Base-by-base conservation (phyloP, 1,140 invertebrate genomes). In the Penaeus indicus region DNA sequence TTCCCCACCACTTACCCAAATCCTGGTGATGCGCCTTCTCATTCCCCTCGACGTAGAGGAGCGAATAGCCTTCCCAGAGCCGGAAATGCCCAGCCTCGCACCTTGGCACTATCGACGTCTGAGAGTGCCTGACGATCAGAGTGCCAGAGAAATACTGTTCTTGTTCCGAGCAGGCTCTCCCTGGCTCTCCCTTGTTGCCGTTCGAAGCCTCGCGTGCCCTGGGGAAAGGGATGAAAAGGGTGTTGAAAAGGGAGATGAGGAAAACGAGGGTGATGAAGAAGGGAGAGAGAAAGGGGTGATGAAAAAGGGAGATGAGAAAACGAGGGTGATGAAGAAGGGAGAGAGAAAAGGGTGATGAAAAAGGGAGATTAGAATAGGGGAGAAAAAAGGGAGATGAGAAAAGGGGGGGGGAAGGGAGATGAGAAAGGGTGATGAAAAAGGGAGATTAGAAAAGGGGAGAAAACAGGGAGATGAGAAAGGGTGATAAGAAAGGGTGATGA, bases 21-120 rank as follows among this genome's bases (percentile, higher is more conserved):
- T 99, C 98, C 95, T 99, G 98, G 92, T 97, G 97, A 92, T 99
- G 98, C 0, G 98, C 95, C 93, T 97, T 97, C 93, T 99, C 98
- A 92, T 99, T 99, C 77, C 98, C 98, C 94, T 99, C 97, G 64
- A 98, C 96, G 92, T 98, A 99, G 0, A 99, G 93, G 61, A 99
- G 94, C 90, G 97, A 98, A 94, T 99, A 99, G 63, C 98, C 98
- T 80, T 98, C 96, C 98, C 99, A 99, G 8, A 99, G 93, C 93
- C 96, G 95, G 1, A 95, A 94, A 64, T 97, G 96, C 0, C 97
- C 97, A 13, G 93, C 91, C 81, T 97, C 96, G 93, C 98, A 99
- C 27, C 93, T 91, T 3, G 98, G 98, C 61, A 99, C 94, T 85
- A 93, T 92, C 7, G 95, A 94, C 72, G 95, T 96, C 93, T 99